phyloP scores from a whole-genome alignment of 2,888 invertebrate genomes.

The Neocrepidodera transversa region DNA sequence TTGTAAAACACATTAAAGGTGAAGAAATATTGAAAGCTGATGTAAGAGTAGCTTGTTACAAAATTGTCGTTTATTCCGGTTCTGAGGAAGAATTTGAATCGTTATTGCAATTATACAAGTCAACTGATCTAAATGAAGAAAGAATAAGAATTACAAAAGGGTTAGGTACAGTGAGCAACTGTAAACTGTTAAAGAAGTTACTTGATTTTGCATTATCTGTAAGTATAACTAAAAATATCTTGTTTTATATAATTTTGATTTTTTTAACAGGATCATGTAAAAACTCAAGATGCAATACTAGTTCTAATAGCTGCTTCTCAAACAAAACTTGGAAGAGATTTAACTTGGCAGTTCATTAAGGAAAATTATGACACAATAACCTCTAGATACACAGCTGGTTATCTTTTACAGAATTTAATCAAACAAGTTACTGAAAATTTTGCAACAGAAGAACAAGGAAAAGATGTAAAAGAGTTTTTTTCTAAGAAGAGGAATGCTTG shows the following conservation, averaged over 20 bases:
- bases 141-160: conserved; percentile 87
- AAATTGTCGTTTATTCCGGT: conserved; percentile 77
- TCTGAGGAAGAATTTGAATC: conserved; percentile 75
- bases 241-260: background rate
- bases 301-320: conserved; percentile 86
- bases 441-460: conserved; percentile 78
- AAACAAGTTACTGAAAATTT: conserved; percentile 89
- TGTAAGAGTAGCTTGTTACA: conserved; percentile 85
- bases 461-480: conserved; percentile 62
- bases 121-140: conserved; percentile 90
- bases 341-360: conserved; percentile 91
- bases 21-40: conserved; percentile 71
- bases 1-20: conserved; percentile 73
- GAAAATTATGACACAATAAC: conserved; percentile 79
- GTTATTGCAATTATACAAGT: conserved; percentile 81
- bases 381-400: conserved; percentile 78
- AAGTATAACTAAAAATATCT: conserved; percentile 49
- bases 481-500: conserved; percentile 31
- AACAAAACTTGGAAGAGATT: conserved; percentile 79
- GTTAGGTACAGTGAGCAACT: conserved; percentile 79
- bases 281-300: conserved; percentile 89
- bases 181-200: conserved; percentile 73
- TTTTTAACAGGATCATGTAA: conserved; percentile 77
- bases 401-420: conserved; percentile 79
- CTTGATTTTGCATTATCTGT: conserved; percentile 84